Evolutionary conservation across 2,113 vertebrate genomes (phyloP).

Genomic region (Chamaea fasciata): DNA sequence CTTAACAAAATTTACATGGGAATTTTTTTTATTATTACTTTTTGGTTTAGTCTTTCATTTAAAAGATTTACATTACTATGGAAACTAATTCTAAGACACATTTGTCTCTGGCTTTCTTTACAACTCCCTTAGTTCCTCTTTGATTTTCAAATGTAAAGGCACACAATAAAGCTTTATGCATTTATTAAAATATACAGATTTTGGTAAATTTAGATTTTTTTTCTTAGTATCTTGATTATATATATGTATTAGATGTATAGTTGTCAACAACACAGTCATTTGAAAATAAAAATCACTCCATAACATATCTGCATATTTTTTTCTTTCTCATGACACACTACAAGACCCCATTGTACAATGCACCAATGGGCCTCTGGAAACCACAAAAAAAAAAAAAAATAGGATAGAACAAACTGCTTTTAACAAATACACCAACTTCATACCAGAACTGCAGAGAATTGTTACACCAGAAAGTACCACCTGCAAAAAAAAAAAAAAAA

Average conservation of each 20-base stretch:
- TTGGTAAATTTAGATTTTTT: constrained; percentile 76
- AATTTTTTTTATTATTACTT: neutral
- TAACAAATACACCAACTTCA: constrained; percentile 82
- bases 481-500: constrained; percentile 63
- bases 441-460: constrained; percentile 80
- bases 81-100: constrained; percentile 49
- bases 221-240: constrained; percentile 61
- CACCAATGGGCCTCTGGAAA: constrained; percentile 82
- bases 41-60: constrained; percentile 20
- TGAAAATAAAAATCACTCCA: constrained; percentile 78
- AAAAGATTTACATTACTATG: constrained; percentile 52
- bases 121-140: constrained; percentile 1
- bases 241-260: constrained; percentile 41
- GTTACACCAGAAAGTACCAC: constrained; percentile 79
- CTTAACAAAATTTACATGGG: constrained; percentile 23
- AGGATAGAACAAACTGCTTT: constrained; percentile 66
- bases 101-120: constrained; percentile 50
- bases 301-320: constrained; percentile 83
- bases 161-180: constrained; percentile 81
- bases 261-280: constrained; percentile 72
- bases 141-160: constrained; percentile 69
- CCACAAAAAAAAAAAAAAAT: constrained; percentile 43
- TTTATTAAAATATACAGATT: constrained; percentile 88
- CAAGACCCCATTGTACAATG: constrained; percentile 86
- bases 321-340: constrained; percentile 86